Evolutionary conservation across 2,113 vertebrate species (phyloP), one percentile per base, ranked within the genome.

Genomic region (Paedocypris sp.): DNA sequence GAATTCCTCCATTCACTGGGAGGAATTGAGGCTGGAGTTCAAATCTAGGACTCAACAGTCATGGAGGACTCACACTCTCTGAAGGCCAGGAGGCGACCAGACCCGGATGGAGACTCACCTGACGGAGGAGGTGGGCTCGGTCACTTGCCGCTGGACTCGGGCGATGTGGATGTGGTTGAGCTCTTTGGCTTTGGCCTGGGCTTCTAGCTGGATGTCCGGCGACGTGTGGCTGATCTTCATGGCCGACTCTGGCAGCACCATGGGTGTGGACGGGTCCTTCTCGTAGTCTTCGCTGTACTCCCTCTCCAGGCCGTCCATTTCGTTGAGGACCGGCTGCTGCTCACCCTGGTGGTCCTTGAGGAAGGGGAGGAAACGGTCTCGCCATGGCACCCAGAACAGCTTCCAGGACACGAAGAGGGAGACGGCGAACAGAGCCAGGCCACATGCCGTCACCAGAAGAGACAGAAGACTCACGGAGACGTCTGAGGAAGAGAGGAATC

Each of bases 331-430:
- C 16, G 87, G 82, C 58, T 91, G 73, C 58, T 81, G 89, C 66
- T 96, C 93, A 50, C 86, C 89, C 65, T 92, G 89, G 60, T 86
- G 77, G 64, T 90, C 88, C 82, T 93, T 96, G 77, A 62, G 84
- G 43, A 86, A 77, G 0, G 87, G 84, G 60, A 91, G 70, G 56
- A 90, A 88, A 46, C 89, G 89, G 62, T 92, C 90, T 62, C 90
- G 88, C 87, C 93, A 93, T 1, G 95, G 95, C 69, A 95, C 84
- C 95, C 94, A 99, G 76, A 93, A 98, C 69, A 99, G 81, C 78
- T 99, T 99, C 93, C 93, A 99, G 75, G 94, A 96, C 13, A 99
- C 94, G n/a, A 98, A 99, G 48, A 99, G 87, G 41, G 93, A 97
- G 35, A 98, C 95, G 0, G 90, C 91, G 50, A 99, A 97, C 32